phyloP scores from a whole-genome alignment of 2,797 vertebrate genomes.

The Pseudochirops cupreus region DNA sequence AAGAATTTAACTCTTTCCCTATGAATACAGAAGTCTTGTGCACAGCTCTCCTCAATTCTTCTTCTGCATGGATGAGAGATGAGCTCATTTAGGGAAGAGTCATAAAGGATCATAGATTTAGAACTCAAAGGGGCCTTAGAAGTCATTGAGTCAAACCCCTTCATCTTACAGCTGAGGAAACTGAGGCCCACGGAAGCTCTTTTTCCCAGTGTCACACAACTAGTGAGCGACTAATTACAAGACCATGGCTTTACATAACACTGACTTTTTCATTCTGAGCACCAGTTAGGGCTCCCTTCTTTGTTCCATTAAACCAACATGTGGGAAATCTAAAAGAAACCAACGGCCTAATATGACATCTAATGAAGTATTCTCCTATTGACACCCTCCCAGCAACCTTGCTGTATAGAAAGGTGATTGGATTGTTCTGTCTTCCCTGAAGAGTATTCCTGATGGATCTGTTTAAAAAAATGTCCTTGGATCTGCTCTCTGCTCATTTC shows the following conservation, averaged over 20 bases:
- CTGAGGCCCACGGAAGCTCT: background rate
- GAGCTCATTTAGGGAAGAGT: background rate
- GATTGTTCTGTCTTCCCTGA: background rate
- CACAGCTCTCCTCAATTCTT: background rate
- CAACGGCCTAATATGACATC: background rate
- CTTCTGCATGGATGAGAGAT: background rate
- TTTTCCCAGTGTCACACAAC: background rate
- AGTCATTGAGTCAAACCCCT: background rate
- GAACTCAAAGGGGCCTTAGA: background rate
- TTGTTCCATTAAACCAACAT: background rate
- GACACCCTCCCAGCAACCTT: background rate
- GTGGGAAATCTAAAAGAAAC: background rate
- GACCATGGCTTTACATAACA: background rate
- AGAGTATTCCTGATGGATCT: background rate
- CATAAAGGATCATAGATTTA: background rate
- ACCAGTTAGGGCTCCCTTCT: background rate
- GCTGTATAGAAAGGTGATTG: background rate
- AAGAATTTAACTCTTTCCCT: background rate
- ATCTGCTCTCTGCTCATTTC: background rate
- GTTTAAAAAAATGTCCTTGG: too few relatives aligned
- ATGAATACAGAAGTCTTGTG: background rate
- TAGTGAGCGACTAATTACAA: background rate
- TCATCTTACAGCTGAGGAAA: background rate
- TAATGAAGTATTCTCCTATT: background rate
- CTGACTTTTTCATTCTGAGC: background rate